Evolutionary conservation across 2,797 vertebrate species (phyloP).

Genomic region (Schizopygopsis pylzovi): DNA sequence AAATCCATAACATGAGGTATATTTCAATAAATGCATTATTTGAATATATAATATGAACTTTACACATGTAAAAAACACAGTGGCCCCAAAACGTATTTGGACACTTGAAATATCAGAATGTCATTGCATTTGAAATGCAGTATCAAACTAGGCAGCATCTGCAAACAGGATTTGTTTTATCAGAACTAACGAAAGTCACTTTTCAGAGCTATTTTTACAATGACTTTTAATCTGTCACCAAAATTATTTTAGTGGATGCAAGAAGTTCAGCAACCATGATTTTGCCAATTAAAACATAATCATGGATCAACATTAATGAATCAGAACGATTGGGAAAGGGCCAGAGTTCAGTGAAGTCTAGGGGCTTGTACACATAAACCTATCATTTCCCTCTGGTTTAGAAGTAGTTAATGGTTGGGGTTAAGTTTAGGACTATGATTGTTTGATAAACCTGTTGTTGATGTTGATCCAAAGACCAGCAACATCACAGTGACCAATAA

Average conservation of each 20-base stretch:
- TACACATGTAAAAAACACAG: not conserved
- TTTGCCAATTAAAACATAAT: too few relatives aligned
- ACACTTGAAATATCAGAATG: not conserved
- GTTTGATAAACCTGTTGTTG: not conserved
- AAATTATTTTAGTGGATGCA: not conserved
- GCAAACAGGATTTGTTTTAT: not conserved
- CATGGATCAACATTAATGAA: not conserved
- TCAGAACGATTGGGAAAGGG: not conserved
- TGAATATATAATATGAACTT: not conserved
- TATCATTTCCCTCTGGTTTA: not conserved
- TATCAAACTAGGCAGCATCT: not conserved
- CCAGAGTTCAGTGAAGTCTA: not conserved
- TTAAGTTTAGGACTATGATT: not conserved
- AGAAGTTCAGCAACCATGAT: not conserved
- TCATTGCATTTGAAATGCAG: not conserved
- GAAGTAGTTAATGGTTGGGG: too few relatives aligned
- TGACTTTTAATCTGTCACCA: not conserved
- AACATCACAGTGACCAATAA: not conserved
- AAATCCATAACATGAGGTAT: not conserved
- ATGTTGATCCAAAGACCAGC: not conserved
- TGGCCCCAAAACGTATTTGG: not conserved
- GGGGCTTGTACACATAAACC: not conserved
- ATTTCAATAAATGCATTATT: not conserved
- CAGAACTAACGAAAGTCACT: not conserved
- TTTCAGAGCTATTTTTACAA: not conserved